Evolutionary conservation across 2,113 vertebrate species (phyloP).

Genomic region (Rhabdomys dilectus): DNA sequence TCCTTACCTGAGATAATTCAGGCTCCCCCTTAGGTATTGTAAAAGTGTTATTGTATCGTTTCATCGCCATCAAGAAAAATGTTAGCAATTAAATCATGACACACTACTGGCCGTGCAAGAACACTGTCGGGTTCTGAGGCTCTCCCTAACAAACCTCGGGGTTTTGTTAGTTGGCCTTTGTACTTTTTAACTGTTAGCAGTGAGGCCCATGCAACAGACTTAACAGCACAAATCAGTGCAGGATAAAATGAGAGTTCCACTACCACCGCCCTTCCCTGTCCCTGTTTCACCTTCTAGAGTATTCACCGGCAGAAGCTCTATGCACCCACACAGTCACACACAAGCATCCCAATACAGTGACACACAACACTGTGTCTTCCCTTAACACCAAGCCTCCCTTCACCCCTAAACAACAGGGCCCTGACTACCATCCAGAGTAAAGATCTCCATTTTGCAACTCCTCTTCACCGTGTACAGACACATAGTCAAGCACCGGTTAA

Average conservation of each 20-base stretch:
- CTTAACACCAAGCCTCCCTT: background rate
- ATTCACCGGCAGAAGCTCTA: background rate
- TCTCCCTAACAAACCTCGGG: background rate
- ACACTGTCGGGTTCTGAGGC: background rate
- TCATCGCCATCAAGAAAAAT: slow-evolving; percentile 6
- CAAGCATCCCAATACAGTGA: background rate
- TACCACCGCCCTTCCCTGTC: background rate
- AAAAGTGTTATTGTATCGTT: background rate
- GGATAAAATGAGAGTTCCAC: background rate
- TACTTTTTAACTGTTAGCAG: background rate
- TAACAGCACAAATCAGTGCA: background rate
- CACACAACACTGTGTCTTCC: background rate
- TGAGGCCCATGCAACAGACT: background rate
- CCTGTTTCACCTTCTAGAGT: background rate
- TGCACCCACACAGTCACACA: too few relatives aligned
- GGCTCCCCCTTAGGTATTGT: background rate
- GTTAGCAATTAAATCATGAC: background rate
- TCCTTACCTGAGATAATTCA: background rate
- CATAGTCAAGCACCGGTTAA: background rate
- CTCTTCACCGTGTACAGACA: background rate
- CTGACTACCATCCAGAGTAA: background rate
- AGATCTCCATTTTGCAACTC: background rate
- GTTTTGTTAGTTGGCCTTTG: background rate
- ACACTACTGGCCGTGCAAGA: background rate
- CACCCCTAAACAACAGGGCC: background rate